Conservation (phyloP, 1,140 invertebrate genomes). For the Tetraneura akinire region DNA sequence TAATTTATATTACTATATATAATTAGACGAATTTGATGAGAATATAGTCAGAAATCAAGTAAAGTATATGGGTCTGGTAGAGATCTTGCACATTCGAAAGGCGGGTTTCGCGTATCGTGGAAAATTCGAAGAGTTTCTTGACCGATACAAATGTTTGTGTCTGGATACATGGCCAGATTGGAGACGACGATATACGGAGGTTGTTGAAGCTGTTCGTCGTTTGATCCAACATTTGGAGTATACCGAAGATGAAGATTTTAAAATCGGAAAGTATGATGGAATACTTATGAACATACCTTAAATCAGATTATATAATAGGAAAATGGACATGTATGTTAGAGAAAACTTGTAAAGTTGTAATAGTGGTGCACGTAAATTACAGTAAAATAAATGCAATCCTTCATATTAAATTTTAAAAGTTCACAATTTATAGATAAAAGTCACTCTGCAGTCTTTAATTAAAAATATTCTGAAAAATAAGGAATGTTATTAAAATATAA, state of each 20-base stretch:
- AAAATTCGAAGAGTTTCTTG: slow-evolving; percentile 68
- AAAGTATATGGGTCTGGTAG: slow-evolving; percentile 61
- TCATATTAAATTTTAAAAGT: no score
- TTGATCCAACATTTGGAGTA: slow-evolving; percentile 7
- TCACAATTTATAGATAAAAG: no score
- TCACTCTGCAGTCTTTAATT: no score
- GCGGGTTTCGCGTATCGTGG: slow-evolving; percentile 70
- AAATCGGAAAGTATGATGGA: slow-evolving; percentile 32
- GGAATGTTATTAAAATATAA: no score
- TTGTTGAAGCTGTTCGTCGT: not conserved
- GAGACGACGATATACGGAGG: not conserved
- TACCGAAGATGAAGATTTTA: slow-evolving; percentile 17
- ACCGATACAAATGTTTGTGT: slow-evolving; percentile 74
- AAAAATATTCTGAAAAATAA: no score
- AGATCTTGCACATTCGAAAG: slow-evolving; percentile 68
- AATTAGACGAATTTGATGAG: slow-evolving; percentile 19
- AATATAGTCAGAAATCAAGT: slow-evolving; percentile 35
- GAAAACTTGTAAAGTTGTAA: no score
- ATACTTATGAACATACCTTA: no score
- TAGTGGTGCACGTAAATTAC: no score
- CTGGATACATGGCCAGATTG: slow-evolving; percentile 73
- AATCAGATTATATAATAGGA: no score
- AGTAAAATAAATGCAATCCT: no score
- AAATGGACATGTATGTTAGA: no score
- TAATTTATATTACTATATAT: no score